phyloP scores from a whole-genome alignment of 2,888 invertebrate species.

The Azorinus chamasolen region DNA sequence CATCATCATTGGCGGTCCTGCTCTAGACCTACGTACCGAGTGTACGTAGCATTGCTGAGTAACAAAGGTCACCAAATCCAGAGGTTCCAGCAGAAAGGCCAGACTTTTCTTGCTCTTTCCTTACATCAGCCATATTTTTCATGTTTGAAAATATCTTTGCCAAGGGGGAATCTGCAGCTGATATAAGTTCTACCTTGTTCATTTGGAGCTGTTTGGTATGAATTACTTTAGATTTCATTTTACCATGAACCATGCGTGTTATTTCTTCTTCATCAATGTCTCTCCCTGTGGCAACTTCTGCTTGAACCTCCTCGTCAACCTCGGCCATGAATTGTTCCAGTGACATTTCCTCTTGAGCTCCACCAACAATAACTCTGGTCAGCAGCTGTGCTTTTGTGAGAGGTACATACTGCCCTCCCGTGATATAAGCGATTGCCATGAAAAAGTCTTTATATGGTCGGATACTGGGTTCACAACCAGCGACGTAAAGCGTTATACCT shows the following conservation, averaged over 20 bases:
- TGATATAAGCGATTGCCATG: constrained; percentile 78
- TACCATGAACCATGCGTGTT: constrained; percentile 53
- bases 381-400: constrained; percentile 76
- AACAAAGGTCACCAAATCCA: too few relatives aligned
- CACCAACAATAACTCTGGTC: constrained; percentile 80
- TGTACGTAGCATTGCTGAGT: not conserved
- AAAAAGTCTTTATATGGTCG: constrained; percentile 80
- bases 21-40: not conserved
- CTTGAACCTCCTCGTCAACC: constrained; percentile 75
- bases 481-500: constrained; percentile 80
- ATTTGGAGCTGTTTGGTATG: constrained; percentile 63
- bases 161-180: constrained; percentile 40
- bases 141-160: constrained; percentile 56
- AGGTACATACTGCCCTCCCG: constrained; percentile 84
- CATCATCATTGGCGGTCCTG: not conserved
- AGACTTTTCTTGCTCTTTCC: constrained; percentile 10
- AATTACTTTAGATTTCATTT: constrained; percentile 58
- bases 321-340: constrained; percentile 81
- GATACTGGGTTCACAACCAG: constrained; percentile 81
- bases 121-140: constrained; percentile 58
- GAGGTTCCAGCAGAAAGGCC: too few relatives aligned
- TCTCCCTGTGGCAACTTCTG: constrained; percentile 65
- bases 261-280: constrained; percentile 70
- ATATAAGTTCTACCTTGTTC: constrained; percentile 53
- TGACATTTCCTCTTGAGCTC: constrained; percentile 82